phyloP scores from a whole-genome alignment of 2,113 vertebrate species.

The Oplegnathus fasciatus region DNA sequence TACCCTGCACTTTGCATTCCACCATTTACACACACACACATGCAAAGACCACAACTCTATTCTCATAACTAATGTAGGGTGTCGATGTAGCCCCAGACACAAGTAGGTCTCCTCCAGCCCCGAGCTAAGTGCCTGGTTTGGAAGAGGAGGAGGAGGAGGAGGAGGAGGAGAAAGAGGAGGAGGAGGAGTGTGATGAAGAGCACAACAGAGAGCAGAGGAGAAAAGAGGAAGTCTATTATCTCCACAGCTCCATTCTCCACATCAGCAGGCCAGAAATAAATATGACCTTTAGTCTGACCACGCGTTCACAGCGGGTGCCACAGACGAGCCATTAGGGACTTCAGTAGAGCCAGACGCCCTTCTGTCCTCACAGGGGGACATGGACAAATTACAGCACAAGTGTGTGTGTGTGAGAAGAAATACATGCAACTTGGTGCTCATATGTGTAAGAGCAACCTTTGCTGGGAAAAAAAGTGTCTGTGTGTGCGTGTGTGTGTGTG shows the following conservation, averaged over 20 bases:
- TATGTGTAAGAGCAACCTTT: background rate
- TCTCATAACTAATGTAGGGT: constrained; percentile 52
- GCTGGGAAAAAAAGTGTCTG: background rate
- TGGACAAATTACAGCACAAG: constrained; percentile 45
- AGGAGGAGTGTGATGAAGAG: constrained; percentile 48
- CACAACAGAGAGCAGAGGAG: constrained; percentile 22
- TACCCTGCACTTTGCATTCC: constrained; percentile 28
- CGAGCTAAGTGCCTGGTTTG: constrained; percentile 24
- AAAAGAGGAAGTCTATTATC: constrained; percentile 61
- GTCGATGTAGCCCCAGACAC: constrained; percentile 48
- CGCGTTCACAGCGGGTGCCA: constrained; percentile 65
- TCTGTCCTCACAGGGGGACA: constrained; percentile 34
- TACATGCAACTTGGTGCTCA: background rate
- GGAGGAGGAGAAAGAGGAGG: constrained; percentile 16
- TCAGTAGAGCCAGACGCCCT: constrained; percentile 43
- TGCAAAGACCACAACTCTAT: constrained; percentile 23
- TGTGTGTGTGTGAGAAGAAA: background rate
- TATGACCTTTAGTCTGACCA: constrained; percentile 75
- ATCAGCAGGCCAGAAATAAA: constrained; percentile 75
- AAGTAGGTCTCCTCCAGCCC: constrained; percentile 60
- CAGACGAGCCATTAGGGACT: constrained; percentile 69
- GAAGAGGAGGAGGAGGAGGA: constrained; percentile 3
- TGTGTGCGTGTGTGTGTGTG: background rate
- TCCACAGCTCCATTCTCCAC: constrained; percentile 48
- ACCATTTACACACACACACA: constrained; percentile 13